These are phyloP conservation scores for Chondrilla cf. caribensis DNA, from an alignment of 37 sponge, comb jelly and placozoan species.

Conservation along the genomic window DNA sequence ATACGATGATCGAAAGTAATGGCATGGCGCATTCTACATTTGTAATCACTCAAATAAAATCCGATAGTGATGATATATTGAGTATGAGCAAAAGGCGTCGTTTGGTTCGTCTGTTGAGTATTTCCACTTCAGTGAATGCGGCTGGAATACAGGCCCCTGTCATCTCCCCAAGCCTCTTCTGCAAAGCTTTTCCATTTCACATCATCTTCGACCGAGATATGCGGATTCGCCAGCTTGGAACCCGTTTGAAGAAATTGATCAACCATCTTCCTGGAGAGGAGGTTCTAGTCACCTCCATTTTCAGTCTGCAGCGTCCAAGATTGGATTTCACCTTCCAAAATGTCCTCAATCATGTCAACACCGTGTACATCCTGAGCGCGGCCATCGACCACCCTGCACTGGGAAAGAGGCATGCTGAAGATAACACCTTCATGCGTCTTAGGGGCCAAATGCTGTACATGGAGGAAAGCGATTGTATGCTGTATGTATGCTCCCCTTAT, in stretches of 20 bases:
- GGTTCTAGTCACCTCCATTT: constrained; percentile 27
- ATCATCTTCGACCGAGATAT: constrained; percentile 66
- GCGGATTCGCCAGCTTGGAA: constrained; percentile 63
- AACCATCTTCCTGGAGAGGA: background rate
- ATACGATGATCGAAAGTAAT: background rate
- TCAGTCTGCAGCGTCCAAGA: constrained; percentile 60
- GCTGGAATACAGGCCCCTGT: constrained; percentile 30
- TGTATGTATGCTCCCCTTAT: constrained; percentile 87
- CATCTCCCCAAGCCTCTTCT: constrained; percentile 49
- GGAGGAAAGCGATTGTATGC: constrained; percentile 54
- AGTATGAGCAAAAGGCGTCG: background rate
- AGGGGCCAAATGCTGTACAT: constrained; percentile 86
- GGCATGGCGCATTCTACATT: constrained; percentile 53
- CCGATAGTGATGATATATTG: background rate
- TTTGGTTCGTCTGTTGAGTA: background rate
- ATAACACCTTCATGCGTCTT: constrained; percentile 49
- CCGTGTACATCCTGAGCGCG: constrained; percentile 63
- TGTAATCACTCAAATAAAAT: constrained; percentile 30
- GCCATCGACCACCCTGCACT: background rate
- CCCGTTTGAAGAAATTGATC: constrained; percentile 44
- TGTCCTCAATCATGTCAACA: constrained; percentile 78
- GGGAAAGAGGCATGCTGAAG: background rate
- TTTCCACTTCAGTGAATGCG: background rate
- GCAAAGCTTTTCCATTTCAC: constrained; percentile 83
- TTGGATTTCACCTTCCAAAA: constrained; percentile 58